A percentile compares a stretch with the other conserved stretches of the same genome.
Evolutionary conservation across 1,140 invertebrate species (phyloP).

Genomic region (Aphelinus certus): DNA sequence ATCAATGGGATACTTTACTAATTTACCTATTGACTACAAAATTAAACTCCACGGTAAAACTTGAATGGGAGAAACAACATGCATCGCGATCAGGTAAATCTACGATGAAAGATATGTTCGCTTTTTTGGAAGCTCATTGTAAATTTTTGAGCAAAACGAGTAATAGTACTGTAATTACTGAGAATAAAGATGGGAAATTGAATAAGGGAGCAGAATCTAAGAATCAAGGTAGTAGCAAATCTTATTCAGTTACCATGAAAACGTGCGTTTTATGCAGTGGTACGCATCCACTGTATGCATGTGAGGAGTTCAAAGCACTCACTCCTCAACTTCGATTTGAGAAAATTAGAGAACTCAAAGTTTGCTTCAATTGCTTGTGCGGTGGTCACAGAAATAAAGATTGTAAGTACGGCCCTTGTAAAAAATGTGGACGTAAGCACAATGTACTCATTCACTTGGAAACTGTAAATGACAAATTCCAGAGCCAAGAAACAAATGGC

Average conservation of each 20-base stretch:
- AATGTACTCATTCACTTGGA: not conserved
- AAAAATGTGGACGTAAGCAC: constrained; percentile 7
- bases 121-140: constrained; percentile 21
- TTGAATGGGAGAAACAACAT: constrained; percentile 35
- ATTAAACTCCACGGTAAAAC: constrained; percentile 28
- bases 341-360: not conserved
- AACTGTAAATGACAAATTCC: too few relatives aligned
- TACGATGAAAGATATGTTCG: not conserved
- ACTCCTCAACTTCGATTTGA: not conserved
- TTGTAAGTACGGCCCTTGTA: not conserved
- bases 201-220: not conserved
- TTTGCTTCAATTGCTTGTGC: constrained; percentile 4
- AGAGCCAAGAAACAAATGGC: not conserved
- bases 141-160: constrained; percentile 7
- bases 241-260: not conserved
- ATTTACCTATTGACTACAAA: constrained; percentile 41
- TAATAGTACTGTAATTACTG: not conserved
- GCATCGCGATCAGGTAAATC: not conserved
- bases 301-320: not conserved
- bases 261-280: not conserved
- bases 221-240: constrained; percentile 1
- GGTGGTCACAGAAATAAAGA: not conserved
- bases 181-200: not conserved
- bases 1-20: constrained; percentile 43
- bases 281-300: not conserved